phyloP scores from a whole-genome alignment of 2,113 vertebrate species.

The Argyrosomus japonicus region DNA sequence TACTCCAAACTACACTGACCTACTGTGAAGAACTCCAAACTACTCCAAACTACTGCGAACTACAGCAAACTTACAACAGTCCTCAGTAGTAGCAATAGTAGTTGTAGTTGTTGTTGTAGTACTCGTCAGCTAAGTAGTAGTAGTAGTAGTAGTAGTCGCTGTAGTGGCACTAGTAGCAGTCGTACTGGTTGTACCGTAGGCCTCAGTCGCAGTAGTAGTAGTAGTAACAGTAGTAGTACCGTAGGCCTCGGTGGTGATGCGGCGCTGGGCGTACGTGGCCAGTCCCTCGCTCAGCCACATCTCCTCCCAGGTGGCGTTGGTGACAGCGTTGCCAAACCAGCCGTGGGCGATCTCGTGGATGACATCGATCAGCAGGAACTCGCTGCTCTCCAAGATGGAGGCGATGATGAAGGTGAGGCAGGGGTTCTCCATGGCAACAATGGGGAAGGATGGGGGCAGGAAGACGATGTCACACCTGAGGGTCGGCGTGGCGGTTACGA shows the following conservation, averaged over 20 bases:
- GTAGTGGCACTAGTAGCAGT: too few species aligned
- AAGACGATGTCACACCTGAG: conserved; percentile 97
- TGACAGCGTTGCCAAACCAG: conserved; percentile 98
- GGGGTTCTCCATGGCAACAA: conserved; percentile 99
- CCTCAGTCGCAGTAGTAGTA: too few species aligned
- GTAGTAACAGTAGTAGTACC: conserved; percentile 74
- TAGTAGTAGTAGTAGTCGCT: too few species aligned
- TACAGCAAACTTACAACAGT: too few species aligned
- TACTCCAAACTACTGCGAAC: too few species aligned
- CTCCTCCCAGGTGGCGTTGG: conserved; percentile 98
- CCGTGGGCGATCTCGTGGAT: conserved; percentile 97
- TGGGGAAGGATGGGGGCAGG: conserved; percentile 96
- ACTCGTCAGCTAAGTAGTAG: too few species aligned
- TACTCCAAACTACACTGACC: too few species aligned
- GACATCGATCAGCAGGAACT: conserved; percentile 95
- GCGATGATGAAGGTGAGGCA: conserved; percentile 98
- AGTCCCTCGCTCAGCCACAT: conserved; percentile 99
- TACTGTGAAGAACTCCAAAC: too few species aligned
- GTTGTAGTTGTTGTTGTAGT: too few species aligned
- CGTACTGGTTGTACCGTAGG: too few species aligned
- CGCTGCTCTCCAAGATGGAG: conserved; percentile 96
- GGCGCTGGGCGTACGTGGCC: conserved; percentile 95
- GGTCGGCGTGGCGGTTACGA: background rate
- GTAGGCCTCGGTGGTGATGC: conserved; percentile 94
- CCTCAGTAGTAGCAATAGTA: too few species aligned